These are phyloP conservation scores for Falcunculus frontatus DNA, from an alignment of 2,113 vertebrate species.

Conservation along the genomic window DNA sequence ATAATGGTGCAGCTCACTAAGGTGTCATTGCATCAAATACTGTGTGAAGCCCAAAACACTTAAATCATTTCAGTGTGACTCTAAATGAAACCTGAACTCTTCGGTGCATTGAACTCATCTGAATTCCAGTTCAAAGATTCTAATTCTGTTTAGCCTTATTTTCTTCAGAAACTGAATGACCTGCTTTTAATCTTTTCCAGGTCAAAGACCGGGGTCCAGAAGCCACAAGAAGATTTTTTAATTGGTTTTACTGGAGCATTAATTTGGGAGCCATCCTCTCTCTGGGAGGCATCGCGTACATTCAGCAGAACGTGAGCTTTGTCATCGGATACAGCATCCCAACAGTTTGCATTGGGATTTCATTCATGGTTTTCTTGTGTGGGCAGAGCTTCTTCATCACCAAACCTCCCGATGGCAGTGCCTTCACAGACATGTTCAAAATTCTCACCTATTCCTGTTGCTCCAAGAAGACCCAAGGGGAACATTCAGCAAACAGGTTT, in stretches of 20 bases:
- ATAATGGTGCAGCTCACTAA: not conserved
- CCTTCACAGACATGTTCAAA: slow-evolving; percentile 89
- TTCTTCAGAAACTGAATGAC: not conserved
- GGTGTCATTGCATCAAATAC: not conserved
- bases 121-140: not conserved
- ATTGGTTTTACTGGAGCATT: slow-evolving; percentile 99
- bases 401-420: slow-evolving; percentile 92
- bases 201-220: slow-evolving; percentile 95
- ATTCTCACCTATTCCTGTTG: slow-evolving; percentile 84
- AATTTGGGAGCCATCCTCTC: slow-evolving; percentile 93
- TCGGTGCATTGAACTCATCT: not conserved
- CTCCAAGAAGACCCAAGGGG: slow-evolving; percentile 53
- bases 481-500: slow-evolving; percentile 64
- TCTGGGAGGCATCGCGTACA: slow-evolving; percentile 88
- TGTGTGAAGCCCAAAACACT: not conserved
- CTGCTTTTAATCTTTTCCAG: slow-evolving; percentile 60
- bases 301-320: slow-evolving; percentile 92
- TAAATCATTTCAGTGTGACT: not conserved
- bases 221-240: slow-evolving; percentile 93
- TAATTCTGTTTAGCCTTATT: not conserved
- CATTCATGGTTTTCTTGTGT: slow-evolving; percentile 87
- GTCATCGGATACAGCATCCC: slow-evolving; percentile 85
- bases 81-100: not conserved
- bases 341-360: slow-evolving; percentile 83
- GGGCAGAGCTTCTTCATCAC: slow-evolving; percentile 88